Conservation (phyloP, 2,888 invertebrate species). For the Hanleya hanleyi region DNA sequence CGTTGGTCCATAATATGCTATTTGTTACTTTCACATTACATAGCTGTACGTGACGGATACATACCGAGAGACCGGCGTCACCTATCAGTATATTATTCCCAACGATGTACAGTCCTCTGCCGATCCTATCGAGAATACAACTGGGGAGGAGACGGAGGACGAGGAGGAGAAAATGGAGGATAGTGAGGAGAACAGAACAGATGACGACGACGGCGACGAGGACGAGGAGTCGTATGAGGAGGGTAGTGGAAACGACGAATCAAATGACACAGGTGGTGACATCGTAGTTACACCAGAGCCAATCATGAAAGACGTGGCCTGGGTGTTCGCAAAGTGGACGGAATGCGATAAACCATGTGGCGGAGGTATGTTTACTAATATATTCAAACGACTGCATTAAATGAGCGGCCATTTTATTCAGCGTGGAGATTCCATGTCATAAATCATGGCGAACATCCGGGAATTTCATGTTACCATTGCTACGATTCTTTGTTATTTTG, state of each 20-base stretch:
- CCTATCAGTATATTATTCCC: conserved; percentile 48
- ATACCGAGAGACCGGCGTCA: conserved; percentile 34
- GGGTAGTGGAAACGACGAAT: background rate
- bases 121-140: conserved; percentile 33
- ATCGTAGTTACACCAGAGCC: background rate
- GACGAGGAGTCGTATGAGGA: no score
- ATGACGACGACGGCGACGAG: background rate
- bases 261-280: background rate
- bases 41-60: conserved; percentile 19
- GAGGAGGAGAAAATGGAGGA: background rate
- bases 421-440: no score
- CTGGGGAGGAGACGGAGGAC: background rate
- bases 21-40: no score
- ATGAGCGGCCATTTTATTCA: no score
- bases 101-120: background rate
- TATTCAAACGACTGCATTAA: no score
- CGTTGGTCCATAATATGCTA: no score
- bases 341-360: conserved; percentile 61
- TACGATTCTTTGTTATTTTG: no score
- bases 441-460: no score
- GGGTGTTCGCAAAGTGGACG: conserved; percentile 60
- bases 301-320: conserved; percentile 18
- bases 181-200: background rate
- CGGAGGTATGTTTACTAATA: conserved; percentile 48
- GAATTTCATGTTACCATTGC: no score